Evolutionary conservation across 92 coral and sea anemone species (phyloP).

Genomic region (Phenganax marumi): DNA sequence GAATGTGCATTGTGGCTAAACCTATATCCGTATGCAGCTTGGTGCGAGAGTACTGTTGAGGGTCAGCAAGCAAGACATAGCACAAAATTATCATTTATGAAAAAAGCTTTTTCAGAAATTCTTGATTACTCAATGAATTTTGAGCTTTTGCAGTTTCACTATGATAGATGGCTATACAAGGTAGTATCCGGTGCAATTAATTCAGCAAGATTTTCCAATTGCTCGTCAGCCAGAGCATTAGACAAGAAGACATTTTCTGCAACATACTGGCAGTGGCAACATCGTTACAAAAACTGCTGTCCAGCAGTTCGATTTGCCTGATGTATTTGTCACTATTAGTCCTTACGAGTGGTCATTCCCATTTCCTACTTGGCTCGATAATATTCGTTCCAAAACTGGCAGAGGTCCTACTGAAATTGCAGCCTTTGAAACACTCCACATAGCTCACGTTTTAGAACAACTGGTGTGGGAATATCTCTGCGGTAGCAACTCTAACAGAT

Average conservation of each 20-base stretch:
- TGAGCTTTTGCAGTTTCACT: constrained; percentile 32
- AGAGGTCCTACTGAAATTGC: constrained; percentile 13
- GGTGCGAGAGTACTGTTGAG: constrained; percentile 46
- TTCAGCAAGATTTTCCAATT: background rate
- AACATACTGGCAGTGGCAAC: constrained; percentile 39
- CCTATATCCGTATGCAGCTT: constrained; percentile 27
- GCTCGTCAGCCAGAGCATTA: constrained; percentile 26
- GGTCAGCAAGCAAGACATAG: background rate
- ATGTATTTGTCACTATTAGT: constrained; percentile 14
- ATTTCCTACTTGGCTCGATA: constrained; percentile 12
- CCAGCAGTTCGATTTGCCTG: constrained; percentile 27
- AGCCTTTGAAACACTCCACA: constrained; percentile 3
- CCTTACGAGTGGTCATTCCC: background rate
- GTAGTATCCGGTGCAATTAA: constrained; percentile 38
- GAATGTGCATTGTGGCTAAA: constrained; percentile 55
- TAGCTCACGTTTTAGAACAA: constrained; percentile 12
- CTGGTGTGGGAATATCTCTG: constrained; percentile 19
- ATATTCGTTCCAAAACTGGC: background rate
- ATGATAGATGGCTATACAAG: constrained; percentile 42
- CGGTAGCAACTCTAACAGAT: constrained; percentile 16
- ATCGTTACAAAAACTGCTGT: constrained; percentile 28
- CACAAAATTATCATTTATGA: constrained; percentile 25
- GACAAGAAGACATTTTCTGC: constrained; percentile 30
- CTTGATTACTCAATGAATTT: constrained; percentile 32
- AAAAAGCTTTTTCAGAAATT: constrained; percentile 4